phyloP scores from a whole-genome alignment of 2,888 invertebrate genomes.

The Dicranocentrus wangi region DNA sequence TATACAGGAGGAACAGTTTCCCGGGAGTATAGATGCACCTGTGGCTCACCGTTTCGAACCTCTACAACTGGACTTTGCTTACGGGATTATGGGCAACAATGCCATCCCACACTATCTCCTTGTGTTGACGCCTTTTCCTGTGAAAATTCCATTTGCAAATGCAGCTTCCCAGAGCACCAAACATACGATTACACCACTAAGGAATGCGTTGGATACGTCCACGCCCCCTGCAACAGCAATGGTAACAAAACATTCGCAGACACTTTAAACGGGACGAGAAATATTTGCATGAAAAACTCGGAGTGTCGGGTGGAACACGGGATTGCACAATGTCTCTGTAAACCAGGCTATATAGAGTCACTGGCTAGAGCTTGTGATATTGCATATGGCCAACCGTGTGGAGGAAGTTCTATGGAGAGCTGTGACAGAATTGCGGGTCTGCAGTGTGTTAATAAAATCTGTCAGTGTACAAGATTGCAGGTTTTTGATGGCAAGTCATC shows the following conservation, averaged over 20 bases:
- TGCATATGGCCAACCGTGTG: constrained; percentile 21
- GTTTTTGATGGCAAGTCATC: constrained; percentile 4
- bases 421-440: constrained; percentile 36
- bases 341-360: constrained; percentile 30
- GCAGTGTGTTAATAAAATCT: constrained; percentile 24
- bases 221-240: constrained; percentile 43
- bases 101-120: constrained; percentile 14
- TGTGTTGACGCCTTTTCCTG: constrained; percentile 34
- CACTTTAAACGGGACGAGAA: background rate
- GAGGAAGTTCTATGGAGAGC: background rate
- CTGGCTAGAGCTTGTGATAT: constrained; percentile 10
- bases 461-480: constrained; percentile 33
- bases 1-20: background rate
- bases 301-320: constrained; percentile 23
- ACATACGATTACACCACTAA: background rate
- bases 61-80: constrained; percentile 21
- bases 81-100: constrained; percentile 19
- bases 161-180: constrained; percentile 38
- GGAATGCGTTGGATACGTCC: constrained; percentile 19
- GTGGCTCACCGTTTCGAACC: background rate
- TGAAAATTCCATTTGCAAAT: constrained; percentile 16
- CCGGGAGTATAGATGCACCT: constrained; percentile 1
- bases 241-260: background rate
- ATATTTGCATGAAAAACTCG: background rate
- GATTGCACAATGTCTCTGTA: constrained; percentile 31